Evolutionary conservation across 2,113 vertebrate genomes (phyloP), one percentile per base, ranked within the genome.

Genomic region (Camelus dromedarius): DNA sequence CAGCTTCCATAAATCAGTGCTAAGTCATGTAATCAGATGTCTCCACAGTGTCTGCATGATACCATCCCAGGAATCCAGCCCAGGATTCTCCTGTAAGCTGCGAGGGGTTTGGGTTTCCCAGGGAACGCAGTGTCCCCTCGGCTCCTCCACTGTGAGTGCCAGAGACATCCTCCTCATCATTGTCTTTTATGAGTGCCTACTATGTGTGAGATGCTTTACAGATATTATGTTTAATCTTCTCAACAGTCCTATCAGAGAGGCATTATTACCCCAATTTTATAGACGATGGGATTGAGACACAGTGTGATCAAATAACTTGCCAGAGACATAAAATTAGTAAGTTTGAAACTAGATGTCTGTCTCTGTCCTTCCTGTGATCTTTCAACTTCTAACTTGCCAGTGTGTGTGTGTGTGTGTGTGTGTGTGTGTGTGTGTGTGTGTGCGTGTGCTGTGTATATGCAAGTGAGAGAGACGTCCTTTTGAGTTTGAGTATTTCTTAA

Each of bases 11-110:
- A 97, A 96, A 95, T 95, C 96, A 97, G 66, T 72, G 79, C 76
- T 92, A 97, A 93, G 92, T 81, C 87, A 82, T 12, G 90, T 69
- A 86, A 50, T 89, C 95, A 96, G 94, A 90, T 73, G 81, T 96
- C 70, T 96, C 92, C 90, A 73, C n/a, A 72, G 95, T 85, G 76
- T 88, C 76, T 80, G 42, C 96, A 95, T 7, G 6, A 76, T 92
- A 67, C 87, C 56, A 67, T 96, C 52, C 50, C 80, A 58, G 80
- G 94, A 96, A 98, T 92, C 35, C n/a, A 89, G 58, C 52, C 42
- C 32, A 60, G 95, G 87, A 35, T 77, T 97, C 92, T 92, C 89
- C 93, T 30, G 20, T 28, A 82, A 81, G 80, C 89, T 73, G 32
- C 20, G 1, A 75, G 84, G 35, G 54, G 42, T 70, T 70, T 66